Percentiles rank a stretch among this genome's conserved stretches.
Conservation (phyloP, 2,797 vertebrate genomes). For the Pipistrellus kuhlii region DNA sequence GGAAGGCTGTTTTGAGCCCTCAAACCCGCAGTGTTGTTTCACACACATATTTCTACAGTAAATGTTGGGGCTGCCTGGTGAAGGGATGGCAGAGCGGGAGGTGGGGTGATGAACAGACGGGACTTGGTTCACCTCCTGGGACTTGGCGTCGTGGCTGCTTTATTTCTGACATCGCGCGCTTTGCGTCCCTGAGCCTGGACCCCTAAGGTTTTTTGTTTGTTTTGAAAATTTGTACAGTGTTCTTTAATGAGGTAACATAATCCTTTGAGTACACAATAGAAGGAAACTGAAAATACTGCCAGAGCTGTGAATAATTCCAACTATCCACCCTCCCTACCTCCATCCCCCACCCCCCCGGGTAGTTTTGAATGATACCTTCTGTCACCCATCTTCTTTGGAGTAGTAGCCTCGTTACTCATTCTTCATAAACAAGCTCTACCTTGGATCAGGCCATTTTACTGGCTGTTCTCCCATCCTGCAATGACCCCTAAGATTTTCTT, state of each 20-base stretch:
- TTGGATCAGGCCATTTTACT: not conserved
- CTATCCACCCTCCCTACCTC: not conserved
- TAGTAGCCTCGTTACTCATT: not conserved
- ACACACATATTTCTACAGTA: not conserved
- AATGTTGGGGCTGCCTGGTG: not conserved
- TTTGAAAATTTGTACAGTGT: not conserved
- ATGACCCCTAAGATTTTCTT: not conserved
- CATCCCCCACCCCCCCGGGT: no score
- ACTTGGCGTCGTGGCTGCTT: not conserved
- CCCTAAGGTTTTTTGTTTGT: no score
- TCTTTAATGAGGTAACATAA: not conserved
- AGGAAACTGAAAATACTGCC: conserved; percentile 14
- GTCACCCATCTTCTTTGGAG: not conserved
- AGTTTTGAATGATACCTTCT: not conserved
- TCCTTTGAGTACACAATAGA: not conserved
- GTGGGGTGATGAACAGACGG: not conserved
- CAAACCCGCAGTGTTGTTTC: not conserved
- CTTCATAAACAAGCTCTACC: not conserved
- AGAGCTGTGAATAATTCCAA: not conserved
- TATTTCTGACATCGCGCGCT: not conserved
- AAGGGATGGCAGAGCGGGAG: not conserved
- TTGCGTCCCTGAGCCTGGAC: no score
- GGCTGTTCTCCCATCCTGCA: not conserved
- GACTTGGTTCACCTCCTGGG: not conserved
- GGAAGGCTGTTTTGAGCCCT: not conserved